Evolutionary conservation across 2,797 vertebrate genomes (phyloP), one percentile per base, ranked within the genome.

Genomic region (Poeciliopsis gracilis): DNA sequence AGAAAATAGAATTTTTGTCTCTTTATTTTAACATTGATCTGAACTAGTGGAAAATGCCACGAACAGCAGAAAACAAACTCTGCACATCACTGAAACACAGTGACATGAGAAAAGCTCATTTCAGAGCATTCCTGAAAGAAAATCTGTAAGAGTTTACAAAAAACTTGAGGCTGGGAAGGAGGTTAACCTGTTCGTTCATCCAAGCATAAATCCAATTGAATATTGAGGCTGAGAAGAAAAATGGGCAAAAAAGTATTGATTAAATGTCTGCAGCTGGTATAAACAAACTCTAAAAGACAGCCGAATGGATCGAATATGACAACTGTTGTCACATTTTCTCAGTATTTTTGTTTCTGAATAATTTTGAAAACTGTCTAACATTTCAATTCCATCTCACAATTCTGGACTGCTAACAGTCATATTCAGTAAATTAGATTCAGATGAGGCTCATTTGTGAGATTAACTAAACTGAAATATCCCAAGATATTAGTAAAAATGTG

Each of bases 21-120:
- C 10, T 30, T 47, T 81, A 76, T 73, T 55, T 49, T 33, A 81
- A 15, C 4, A 49, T 28, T 70, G 63, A 33, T 28, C 51, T 57
- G 8, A 43, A 30, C 63, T 11, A 23, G 28, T 47, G 28, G 41
- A 43, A 43, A 30, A 30, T 55, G 47, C 47, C 30, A 45, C 11
- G 5, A 11, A 28, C 51, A 15, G 15, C 47, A 36, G 23, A 46
- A 45, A 46, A 36, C 33, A 6, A 36, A 18, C 61, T 10, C 59
- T 36, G 7, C 16, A 18, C 33, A 63, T 36, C 61, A 36, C 16
- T 63, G 63, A 23, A 10, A 41, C 63, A 41, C 10, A 12, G 18
- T 67, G 63, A 69, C 20, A 69, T 41, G 66, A 5, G 20, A 41
- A 20, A 25, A 43, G 38, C 11, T 69, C 0, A 43, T 41, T 69